Base-by-base conservation (phyloP, 2,888 invertebrate species). In the Drosophila parthenogenetica region DNA sequence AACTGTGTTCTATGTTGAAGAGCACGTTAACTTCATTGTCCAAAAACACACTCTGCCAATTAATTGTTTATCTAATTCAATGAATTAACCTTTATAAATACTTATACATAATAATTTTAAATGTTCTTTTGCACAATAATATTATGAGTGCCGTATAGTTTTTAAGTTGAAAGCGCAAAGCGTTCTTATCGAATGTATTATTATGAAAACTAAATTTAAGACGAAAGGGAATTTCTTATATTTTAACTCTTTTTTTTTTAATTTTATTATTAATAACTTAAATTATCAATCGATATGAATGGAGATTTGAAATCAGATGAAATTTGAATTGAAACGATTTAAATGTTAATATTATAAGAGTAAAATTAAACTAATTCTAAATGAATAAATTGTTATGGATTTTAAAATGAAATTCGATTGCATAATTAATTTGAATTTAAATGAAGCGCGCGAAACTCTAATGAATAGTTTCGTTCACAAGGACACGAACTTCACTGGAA, bases 331-430 rank as follows among this genome's bases (percentile, higher is more conserved):
- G 11, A 35, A 46, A 42, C 45, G 19, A 49, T 79, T 81, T 11
- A 79, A 68, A 58, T 68, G 59, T 65, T 63, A 49, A 67, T 42
- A 37, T 48, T 51, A 29, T 50, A 48, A 55, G 49, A 51, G 4
- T 13, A 32, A 60, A 55, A 17, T 17, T 37, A 25, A 40, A 57
- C 35, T 40, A 73, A 37, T 66, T 48, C 39, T 53, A 53, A 71
- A 53, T 67, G 55, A 73, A 61, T 53, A 19, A 43, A 53, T 55
- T 55, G 50, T 60, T 73, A 73, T 55, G 37, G 14, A 59, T 46
- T 62, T 51, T 48, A 11, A 45, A 45, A 16, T 17, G 1, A 17
- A 37, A 35, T 2, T 8, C 3, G 1, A 13, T 13, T 13, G 35
- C 11, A 35, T 22, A 22, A 22, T 1, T 5, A 32, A 0, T 35